Conservation (phyloP, 2,888 invertebrate genomes). For the Sinohyriopsis cumingii region DNA sequence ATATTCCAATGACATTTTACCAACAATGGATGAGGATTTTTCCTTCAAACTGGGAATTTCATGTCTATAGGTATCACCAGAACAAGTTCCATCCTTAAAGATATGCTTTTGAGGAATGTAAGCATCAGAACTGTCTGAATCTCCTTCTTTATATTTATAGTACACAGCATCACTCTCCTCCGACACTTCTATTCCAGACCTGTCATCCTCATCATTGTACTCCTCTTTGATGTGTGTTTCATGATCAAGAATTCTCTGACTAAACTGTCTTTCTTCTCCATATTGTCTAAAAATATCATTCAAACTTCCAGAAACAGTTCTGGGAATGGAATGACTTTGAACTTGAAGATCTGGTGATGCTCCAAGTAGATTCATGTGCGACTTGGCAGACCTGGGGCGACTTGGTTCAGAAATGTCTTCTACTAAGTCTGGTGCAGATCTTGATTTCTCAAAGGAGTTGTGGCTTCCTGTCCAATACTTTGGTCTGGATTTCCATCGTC, state of each 20-base stretch:
- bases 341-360: not conserved
- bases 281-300: conserved; percentile 35
- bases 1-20: conserved; percentile 57
- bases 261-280: conserved; percentile 27
- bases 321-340: conserved; percentile 27
- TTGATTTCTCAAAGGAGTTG: conserved; percentile 24
- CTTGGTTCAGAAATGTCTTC: conserved; percentile 18
- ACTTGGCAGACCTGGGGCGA: conserved; percentile 48
- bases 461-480: not conserved
- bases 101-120: conserved; percentile 55
- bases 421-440: conserved; percentile 50
- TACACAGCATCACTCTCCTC: not conserved
- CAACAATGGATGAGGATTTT: conserved; percentile 40
- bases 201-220: not conserved
- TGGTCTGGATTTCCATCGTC: not conserved
- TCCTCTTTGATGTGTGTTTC: not conserved
- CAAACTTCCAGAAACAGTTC: conserved; percentile 46
- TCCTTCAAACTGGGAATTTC: conserved; percentile 30
- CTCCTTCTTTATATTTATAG: conserved; percentile 2
- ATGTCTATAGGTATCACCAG: conserved; percentile 34
- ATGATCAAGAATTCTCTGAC: conserved; percentile 2
- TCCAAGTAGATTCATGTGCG: conserved; percentile 25
- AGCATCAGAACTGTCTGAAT: conserved; percentile 29
- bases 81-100: conserved; percentile 45
- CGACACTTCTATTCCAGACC: not conserved